phyloP scores from a whole-genome alignment of 1,140 invertebrate genomes.

The Dendroctonus ponderosae region DNA sequence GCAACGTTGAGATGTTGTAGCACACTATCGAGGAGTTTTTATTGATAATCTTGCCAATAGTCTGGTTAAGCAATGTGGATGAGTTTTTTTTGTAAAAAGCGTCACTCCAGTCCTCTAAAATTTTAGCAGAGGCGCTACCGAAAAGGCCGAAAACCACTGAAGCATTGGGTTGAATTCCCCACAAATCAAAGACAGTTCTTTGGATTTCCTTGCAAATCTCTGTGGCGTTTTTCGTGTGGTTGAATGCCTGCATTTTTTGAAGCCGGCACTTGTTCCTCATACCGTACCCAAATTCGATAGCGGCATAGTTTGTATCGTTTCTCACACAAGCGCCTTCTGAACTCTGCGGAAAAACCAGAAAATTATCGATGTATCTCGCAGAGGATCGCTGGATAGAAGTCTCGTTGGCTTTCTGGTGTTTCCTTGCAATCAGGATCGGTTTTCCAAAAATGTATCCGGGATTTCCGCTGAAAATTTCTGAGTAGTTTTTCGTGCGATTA shows the following conservation, averaged over 20 bases:
- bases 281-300: slow-evolving; percentile 55
- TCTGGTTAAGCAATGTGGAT: slow-evolving; percentile 48
- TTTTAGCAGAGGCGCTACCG: slow-evolving; percentile 56
- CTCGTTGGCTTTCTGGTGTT: slow-evolving; percentile 24
- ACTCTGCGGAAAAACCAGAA: slow-evolving; percentile 51
- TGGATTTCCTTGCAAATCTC: slow-evolving; percentile 53
- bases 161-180: slow-evolving; percentile 45
- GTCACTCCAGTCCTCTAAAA: slow-evolving; percentile 57
- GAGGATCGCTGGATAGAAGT: slow-evolving; percentile 11
- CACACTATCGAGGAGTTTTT: slow-evolving; percentile 43
- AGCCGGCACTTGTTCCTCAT: slow-evolving; percentile 52
- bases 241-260: slow-evolving; percentile 31
- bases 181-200: slow-evolving; percentile 50
- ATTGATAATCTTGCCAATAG: slow-evolving; percentile 51
- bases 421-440: slow-evolving; percentile 60
- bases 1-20: slow-evolving; percentile 34
- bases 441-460: slow-evolving; percentile 65
- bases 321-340: slow-evolving; percentile 50
- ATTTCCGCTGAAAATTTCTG: slow-evolving; percentile 62
- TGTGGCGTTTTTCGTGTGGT: slow-evolving; percentile 48
- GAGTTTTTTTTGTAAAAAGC: slow-evolving; percentile 51
- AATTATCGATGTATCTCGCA: slow-evolving; percentile 41
- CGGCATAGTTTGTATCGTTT: slow-evolving; percentile 45
- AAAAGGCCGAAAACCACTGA: slow-evolving; percentile 56
- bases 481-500: slow-evolving; percentile 44